phyloP scores from a whole-genome alignment of 2,888 invertebrate species.

The Pachydiplax longipennis region DNA sequence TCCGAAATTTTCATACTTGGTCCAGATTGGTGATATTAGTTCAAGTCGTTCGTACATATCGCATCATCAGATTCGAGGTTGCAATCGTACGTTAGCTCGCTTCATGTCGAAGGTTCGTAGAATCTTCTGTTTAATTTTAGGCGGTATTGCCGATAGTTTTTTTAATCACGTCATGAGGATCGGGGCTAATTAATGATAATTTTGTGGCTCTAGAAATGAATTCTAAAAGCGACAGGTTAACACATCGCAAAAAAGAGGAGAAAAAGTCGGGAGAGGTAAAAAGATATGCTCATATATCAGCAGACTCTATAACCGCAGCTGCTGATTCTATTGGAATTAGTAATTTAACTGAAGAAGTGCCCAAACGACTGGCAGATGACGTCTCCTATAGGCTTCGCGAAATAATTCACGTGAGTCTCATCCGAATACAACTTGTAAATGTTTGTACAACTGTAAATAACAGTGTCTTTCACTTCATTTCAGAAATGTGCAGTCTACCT shows the following conservation, averaged over 20 bases:
- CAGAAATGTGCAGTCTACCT: constrained; percentile 49
- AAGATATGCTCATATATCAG: constrained; percentile 49
- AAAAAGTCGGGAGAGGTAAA: constrained; percentile 48
- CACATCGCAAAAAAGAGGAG: constrained; percentile 43
- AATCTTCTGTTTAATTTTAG: neutral
- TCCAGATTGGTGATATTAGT: too few species aligned
- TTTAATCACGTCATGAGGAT: neutral
- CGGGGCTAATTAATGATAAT: neutral
- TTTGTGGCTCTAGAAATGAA: neutral
- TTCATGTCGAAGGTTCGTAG: neutral
- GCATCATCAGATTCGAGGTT: too few species aligned
- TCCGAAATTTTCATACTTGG: too few species aligned
- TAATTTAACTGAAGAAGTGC: constrained; percentile 58
- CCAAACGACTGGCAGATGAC: constrained; percentile 59
- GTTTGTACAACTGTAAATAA: neutral
- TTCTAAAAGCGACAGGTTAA: neutral
- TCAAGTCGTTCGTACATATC: too few species aligned
- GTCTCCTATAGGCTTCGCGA: constrained; percentile 60
- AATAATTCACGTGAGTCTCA: constrained; percentile 57
- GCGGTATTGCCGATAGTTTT: neutral
- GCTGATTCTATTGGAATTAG: constrained; percentile 60
- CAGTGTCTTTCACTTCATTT: neutral
- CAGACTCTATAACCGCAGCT: constrained; percentile 56
- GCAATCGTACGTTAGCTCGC: too few species aligned
- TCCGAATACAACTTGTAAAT: neutral